phyloP scores from a whole-genome alignment of 2,113 vertebrate species.

The Takifugu bimaculatus region DNA sequence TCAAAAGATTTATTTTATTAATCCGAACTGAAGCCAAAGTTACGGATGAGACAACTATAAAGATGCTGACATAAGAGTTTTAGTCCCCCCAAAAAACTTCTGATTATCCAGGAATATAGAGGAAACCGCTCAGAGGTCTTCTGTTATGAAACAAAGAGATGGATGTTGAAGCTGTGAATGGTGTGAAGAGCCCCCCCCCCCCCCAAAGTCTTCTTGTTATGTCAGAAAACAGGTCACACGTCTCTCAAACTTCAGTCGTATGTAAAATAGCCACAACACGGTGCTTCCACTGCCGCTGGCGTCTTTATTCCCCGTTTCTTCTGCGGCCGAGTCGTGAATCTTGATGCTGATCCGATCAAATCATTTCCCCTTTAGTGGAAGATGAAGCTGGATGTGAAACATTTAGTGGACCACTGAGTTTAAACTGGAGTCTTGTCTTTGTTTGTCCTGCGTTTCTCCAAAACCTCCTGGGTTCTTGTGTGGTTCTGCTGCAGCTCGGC shows the following conservation, averaged over 20 bases:
- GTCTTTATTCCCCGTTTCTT: background rate
- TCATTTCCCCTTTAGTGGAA: background rate
- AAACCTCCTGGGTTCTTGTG: background rate
- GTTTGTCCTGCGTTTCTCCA: background rate
- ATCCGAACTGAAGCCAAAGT: conserved; percentile 37
- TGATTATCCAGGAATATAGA: no score
- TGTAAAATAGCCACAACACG: no score
- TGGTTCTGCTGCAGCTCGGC: background rate
- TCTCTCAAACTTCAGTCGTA: no score
- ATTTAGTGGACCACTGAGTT: conserved; percentile 21
- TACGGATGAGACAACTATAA: conserved; percentile 28
- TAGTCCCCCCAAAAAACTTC: no score
- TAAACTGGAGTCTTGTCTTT: background rate
- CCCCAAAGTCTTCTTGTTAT: no score
- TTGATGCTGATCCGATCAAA: conserved; percentile 11
- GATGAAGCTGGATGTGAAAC: conserved; percentile 7
- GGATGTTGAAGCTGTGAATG: conserved; percentile 5
- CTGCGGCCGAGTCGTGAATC: background rate
- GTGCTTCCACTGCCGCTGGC: no score
- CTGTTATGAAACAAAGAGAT: no score
- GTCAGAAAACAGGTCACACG: no score
- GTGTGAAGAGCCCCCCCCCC: background rate
- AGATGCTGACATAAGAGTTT: background rate
- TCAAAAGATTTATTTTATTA: conserved; percentile 16
- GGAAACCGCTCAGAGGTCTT: no score